Base-by-base conservation (phyloP, 1,140 invertebrate genomes). In the Globodera ellingtonae region DNA sequence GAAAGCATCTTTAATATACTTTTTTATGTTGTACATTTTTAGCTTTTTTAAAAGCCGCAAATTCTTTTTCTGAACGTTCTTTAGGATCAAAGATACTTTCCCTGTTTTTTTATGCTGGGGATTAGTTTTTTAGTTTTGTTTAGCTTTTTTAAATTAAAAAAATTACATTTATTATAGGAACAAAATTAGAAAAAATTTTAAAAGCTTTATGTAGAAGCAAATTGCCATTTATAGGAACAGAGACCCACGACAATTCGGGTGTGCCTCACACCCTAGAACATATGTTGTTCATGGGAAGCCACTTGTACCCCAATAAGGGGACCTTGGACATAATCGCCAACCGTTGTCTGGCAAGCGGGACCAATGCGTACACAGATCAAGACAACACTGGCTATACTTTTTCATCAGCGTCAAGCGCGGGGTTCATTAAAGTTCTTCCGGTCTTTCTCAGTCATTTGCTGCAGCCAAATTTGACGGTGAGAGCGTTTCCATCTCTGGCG, bases 181-280 rank as follows among this genome's bases (percentile, higher is more conserved):
- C 24, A 24, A 24, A 24, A 24, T 24, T 24, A 24, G 24, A 24
- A 24, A 24, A 24, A 24, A 24, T 1, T 24, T 24, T 24, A 24
- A 24, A 24, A 24, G 24, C 24, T 24, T 24, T 24, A 24, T 24
- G 24, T 24, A 24, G 24, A 24, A 24, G 24, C 24, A 24, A 24
- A 24, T 9, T 7, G 6, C 3, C 77, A 82, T 79, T 87, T 91
- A 81, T 86, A 95, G 95, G 93, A 24, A 97, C 95, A 15, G 94
- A 96, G 91, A 94, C 94, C 0, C 92, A 93, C 87, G 94, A 95
- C 90, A 94, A 96, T 90, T 94, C 96, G 92, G 95, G 95, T 6
- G 89, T 97, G 62, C 95, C 95, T 0, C 95, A 97, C 88, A 96
- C 95, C 15, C 90, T 97, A 89, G 95, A 97, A 88, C 95, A 97